These are phyloP conservation scores for Apamea crenata DNA, from an alignment of 2,888 invertebrate genomes.

Conservation along the genomic window DNA sequence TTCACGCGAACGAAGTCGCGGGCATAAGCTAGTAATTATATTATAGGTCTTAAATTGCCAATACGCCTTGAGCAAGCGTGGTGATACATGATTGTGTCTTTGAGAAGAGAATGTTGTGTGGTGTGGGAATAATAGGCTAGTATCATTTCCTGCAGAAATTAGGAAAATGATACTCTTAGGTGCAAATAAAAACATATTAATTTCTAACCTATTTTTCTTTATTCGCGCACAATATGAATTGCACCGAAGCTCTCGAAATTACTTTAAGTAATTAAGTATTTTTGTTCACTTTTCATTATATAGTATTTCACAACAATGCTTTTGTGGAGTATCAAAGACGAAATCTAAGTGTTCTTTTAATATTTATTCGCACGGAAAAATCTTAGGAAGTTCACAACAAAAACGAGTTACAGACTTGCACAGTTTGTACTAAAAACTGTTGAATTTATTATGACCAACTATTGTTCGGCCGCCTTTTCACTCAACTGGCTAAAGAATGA, in stretches of 20 bases:
- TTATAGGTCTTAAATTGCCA: not conserved
- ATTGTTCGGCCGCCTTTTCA: not conserved
- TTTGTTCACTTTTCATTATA: not conserved
- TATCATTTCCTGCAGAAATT: too few species aligned
- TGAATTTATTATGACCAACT: constrained; percentile 27
- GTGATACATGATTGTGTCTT: not conserved
- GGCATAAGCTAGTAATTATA: too few species aligned
- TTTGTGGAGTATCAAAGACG: not conserved
- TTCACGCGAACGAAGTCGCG: too few species aligned
- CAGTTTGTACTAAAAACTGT: constrained; percentile 11
- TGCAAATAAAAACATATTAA: not conserved
- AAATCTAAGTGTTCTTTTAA: constrained; percentile 3
- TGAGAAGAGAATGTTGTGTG: not conserved
- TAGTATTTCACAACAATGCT: constrained; percentile 1
- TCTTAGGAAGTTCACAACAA: constrained; percentile 2
- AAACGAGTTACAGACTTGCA: constrained; percentile 14
- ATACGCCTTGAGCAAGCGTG: not conserved
- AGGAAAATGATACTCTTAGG: not conserved
- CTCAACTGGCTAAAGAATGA: not conserved
- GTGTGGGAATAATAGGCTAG: not conserved
- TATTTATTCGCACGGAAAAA: constrained; percentile 17
- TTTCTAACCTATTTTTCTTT: not conserved
- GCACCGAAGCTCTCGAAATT: not conserved
- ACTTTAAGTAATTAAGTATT: not conserved
- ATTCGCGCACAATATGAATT: not conserved